Evolutionary conservation across 2,113 vertebrate genomes (phyloP).

Genomic region (Sturnus vulgaris): DNA sequence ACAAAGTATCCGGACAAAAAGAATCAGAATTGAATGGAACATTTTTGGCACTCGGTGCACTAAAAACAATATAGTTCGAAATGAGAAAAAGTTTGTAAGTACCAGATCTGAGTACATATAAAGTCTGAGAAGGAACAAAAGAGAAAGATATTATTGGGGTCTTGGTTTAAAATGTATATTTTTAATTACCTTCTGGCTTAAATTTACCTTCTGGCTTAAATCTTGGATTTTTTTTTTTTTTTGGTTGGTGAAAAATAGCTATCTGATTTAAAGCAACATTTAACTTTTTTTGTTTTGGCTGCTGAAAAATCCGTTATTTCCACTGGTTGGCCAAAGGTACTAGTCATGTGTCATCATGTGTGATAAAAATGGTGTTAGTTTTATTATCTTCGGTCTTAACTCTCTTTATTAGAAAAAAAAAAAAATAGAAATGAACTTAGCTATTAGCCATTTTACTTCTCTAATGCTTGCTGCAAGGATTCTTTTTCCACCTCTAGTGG

Average conservation of each 20-base stretch:
- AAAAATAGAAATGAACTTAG: neutral
- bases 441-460: neutral
- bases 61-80: neutral
- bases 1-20: neutral
- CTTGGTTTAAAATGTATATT: neutral
- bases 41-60: rapidly evolving
- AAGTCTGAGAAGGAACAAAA: neutral
- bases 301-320: neutral
- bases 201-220: neutral
- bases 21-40: neutral
- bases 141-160: neutral
- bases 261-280: neutral
- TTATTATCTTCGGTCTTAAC: neutral
- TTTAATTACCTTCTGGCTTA: neutral
- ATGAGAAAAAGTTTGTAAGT: neutral
- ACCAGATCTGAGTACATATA: neutral
- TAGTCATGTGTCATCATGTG: neutral
- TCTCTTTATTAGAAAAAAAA: neutral
- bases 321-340: neutral
- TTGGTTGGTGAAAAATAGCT: neutral
- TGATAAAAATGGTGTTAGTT: neutral
- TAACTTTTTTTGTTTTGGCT: neutral
- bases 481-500: neutral
- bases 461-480: neutral
- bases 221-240: neutral